These are phyloP conservation scores for Solea senegalensis DNA, from an alignment of 2,113 vertebrate species.

Conservation along the genomic window DNA sequence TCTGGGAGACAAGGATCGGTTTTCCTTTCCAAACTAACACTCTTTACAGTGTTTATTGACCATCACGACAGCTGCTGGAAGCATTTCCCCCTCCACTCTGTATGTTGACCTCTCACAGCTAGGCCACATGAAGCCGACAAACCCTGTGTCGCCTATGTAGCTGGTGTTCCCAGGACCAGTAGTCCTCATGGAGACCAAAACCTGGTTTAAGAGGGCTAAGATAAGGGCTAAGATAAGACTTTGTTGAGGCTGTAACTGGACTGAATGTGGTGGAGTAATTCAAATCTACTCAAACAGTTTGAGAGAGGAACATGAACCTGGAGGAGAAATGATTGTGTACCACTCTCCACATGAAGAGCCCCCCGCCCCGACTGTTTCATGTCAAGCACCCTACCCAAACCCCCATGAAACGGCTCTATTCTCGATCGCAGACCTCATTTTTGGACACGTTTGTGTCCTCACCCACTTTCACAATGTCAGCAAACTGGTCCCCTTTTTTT, in stretches of 20 bases:
- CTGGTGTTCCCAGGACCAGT: not conserved
- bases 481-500: too few relatives aligned
- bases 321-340: conserved; percentile 50
- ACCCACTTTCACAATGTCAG: conserved; percentile 31
- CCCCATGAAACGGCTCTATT: conserved; percentile 19
- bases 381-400: conserved; percentile 36
- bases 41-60: not conserved
- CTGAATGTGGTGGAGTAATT: conserved; percentile 36
- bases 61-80: conserved; percentile 8
- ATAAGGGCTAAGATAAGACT: too few relatives aligned
- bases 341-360: conserved; percentile 60
- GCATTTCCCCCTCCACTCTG: conserved; percentile 16
- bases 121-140: conserved; percentile 18
- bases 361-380: conserved; percentile 32
- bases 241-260: conserved; percentile 16
- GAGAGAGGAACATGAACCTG: conserved; percentile 54
- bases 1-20: not conserved
- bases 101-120: conserved; percentile 39
- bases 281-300: conserved; percentile 55
- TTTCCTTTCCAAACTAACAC: not conserved
- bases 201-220: too few relatives aligned
- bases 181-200: too few relatives aligned
- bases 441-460: conserved; percentile 40
- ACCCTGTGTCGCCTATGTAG: conserved; percentile 36
- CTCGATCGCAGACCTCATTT: conserved; percentile 38